Conservation (phyloP, 30 jellyfish, hydroid and myxozoan genomes). For the Hydra vulgaris region DNA sequence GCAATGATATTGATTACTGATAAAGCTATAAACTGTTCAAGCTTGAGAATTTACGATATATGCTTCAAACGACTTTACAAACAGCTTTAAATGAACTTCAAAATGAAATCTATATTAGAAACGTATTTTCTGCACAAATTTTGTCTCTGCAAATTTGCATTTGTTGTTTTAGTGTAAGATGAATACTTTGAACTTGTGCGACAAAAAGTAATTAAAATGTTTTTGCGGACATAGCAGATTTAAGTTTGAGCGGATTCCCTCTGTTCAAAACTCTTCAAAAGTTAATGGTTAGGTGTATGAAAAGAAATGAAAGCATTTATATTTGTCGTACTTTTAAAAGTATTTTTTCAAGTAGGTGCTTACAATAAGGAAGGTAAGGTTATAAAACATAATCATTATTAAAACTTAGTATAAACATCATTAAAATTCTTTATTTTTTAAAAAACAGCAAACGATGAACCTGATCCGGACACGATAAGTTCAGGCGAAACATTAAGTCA, state of each 20-base stretch:
- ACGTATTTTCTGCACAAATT: not conserved
- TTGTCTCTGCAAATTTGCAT: not conserved
- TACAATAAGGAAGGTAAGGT: not conserved
- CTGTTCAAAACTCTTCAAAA: too few species aligned
- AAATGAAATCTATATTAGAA: not conserved
- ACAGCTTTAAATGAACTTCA: not conserved
- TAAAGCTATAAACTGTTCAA: not conserved
- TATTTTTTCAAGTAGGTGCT: not conserved
- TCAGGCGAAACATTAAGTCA: not conserved
- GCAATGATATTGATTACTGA: not conserved
- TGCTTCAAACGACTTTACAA: not conserved
- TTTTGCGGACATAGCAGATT: too few species aligned
- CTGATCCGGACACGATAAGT: constrained; percentile 2
- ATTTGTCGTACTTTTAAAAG: too few species aligned
- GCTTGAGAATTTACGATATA: not conserved
- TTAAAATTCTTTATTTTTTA: not conserved
- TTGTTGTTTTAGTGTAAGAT: too few species aligned
- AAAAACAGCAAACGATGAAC: not conserved
- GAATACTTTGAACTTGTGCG: too few species aligned
- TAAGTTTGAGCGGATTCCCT: too few species aligned
- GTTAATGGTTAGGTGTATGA: not conserved
- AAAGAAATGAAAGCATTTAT: not conserved
- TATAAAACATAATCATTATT: not conserved
- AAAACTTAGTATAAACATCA: not conserved
- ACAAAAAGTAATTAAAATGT: too few species aligned